A percentile compares a stretch with the other conserved stretches of the same genome.
These are phyloP conservation scores for Oxyura jamaicensis DNA, from an alignment of 2,113 vertebrate species.

Conservation along the genomic window DNA sequence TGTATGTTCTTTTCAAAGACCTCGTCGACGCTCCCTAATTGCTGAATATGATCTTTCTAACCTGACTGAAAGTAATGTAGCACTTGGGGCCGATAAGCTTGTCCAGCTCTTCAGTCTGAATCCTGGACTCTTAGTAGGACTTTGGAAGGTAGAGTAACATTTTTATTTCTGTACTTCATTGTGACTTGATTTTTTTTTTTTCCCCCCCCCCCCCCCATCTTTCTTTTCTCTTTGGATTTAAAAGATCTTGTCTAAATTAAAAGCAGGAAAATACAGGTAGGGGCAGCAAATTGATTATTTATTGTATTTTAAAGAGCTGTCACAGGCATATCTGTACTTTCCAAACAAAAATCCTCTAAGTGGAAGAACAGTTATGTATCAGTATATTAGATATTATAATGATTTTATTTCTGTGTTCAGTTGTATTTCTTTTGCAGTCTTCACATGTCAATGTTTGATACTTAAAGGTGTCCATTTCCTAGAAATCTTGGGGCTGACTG, in stretches of 20 bases:
- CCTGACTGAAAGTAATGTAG: slow-evolving; percentile 21
- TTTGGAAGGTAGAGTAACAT: slow-evolving; percentile 85
- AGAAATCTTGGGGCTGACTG: not conserved
- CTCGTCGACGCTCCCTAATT: slow-evolving; percentile 81
- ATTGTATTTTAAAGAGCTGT: not conserved
- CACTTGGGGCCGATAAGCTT: slow-evolving; percentile 79
- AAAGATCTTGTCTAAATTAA: not conserved
- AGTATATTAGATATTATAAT: not conserved
- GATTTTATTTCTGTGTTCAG: not conserved
- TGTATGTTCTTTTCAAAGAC: slow-evolving; percentile 69
- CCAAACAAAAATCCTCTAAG: not conserved
- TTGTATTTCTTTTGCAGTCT: not conserved
- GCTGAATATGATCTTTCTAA: slow-evolving; percentile 70
- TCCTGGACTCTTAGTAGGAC: slow-evolving; percentile 81
- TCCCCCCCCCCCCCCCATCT: not conserved
- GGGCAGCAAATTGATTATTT: not conserved
- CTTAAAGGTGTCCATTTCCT: not conserved
- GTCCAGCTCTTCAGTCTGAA: slow-evolving; percentile 77
- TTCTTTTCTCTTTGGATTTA: not conserved
- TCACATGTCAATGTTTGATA: not conserved
- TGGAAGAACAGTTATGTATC: not conserved
- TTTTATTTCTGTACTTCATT: not conserved
- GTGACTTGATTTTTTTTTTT: not conserved
- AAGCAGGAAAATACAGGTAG: not conserved
- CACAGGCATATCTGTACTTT: accelerated